These are phyloP conservation scores for Gallinago undulata DNA, from an alignment of 2,113 vertebrate species.

Conservation along the genomic window DNA sequence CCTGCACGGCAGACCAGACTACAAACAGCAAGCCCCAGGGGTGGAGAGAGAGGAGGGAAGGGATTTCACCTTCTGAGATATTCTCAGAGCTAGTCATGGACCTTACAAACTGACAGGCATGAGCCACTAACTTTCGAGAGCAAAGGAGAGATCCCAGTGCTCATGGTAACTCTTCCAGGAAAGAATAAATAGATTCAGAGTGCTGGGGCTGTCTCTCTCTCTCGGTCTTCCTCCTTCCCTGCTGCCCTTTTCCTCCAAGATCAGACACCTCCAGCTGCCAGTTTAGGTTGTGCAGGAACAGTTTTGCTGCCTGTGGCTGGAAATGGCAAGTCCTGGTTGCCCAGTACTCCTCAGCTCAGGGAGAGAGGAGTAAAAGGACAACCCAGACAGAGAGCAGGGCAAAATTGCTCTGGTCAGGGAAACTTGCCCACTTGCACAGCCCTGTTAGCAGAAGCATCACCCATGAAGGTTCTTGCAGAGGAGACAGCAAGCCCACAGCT, in stretches of 20 bases:
- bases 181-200: background rate
- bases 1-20: background rate
- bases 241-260: background rate
- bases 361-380: background rate
- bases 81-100: background rate
- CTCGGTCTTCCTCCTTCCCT: background rate
- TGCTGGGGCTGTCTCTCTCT: background rate
- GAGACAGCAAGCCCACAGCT: background rate
- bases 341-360: background rate
- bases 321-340: background rate
- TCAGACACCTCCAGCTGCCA: background rate
- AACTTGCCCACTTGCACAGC: background rate
- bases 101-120: background rate
- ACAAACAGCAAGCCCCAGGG: background rate
- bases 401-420: background rate
- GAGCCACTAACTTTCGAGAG: background rate
- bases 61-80: background rate
- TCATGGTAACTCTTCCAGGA: background rate
- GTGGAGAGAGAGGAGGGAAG: background rate
- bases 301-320: background rate
- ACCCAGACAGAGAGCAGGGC: background rate
- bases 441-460: background rate
- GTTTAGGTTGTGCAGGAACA: background rate
- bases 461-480: background rate
- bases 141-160: background rate